A percentile compares a stretch with the other conserved stretches of the same genome.
Conservation (phyloP, 2,797 vertebrate genomes). For the Sebastes taczanowskii region DNA sequence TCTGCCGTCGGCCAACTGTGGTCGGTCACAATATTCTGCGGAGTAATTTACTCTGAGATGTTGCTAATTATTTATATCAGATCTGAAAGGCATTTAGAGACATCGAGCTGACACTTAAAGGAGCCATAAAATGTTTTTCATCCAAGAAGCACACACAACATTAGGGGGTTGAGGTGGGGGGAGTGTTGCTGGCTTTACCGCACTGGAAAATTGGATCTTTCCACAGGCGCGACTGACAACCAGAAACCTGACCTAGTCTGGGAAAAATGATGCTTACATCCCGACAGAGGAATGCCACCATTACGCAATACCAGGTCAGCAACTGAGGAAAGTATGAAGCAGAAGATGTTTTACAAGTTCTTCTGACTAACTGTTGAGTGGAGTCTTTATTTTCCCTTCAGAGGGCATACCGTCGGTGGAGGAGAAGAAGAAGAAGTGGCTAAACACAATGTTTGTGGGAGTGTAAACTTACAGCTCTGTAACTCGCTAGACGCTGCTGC, state of each 20-base stretch:
- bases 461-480: slow-evolving; percentile 15
- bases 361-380: not conserved
- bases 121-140: slow-evolving; percentile 32
- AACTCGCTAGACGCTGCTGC: not conserved
- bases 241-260: slow-evolving; percentile 56
- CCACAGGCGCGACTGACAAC: slow-evolving; percentile 23
- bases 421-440: not conserved
- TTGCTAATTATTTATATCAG: slow-evolving; percentile 31
- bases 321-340: slow-evolving; percentile 24
- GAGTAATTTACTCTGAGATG: slow-evolving; percentile 18
- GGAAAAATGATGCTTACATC: slow-evolving; percentile 57
- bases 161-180: slow-evolving; percentile 8
- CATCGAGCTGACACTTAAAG: slow-evolving; percentile 23
- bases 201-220: slow-evolving; percentile 55
- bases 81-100: slow-evolving; percentile 32
- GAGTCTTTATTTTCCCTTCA: not conserved
- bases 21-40: not conserved
- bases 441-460: slow-evolving; percentile 11
- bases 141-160: slow-evolving; percentile 35
- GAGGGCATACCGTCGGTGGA: not conserved
- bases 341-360: not conserved
- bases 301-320: slow-evolving; percentile 40
- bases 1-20: not conserved
- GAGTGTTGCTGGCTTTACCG: slow-evolving; percentile 35
- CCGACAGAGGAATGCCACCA: slow-evolving; percentile 25